Conservation (phyloP, 2,888 invertebrate species). For the Boloria euphrosyne region DNA sequence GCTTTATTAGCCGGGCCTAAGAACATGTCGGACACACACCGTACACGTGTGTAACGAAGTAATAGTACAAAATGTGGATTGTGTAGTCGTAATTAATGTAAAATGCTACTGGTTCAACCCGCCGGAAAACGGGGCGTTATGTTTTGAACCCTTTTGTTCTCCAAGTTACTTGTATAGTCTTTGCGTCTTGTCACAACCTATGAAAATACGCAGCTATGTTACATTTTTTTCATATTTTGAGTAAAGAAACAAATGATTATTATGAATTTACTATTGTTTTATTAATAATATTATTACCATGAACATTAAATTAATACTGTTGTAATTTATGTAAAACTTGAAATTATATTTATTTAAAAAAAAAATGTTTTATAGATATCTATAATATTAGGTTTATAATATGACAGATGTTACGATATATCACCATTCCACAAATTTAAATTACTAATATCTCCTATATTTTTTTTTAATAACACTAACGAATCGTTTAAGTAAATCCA, state of each 20-base stretch:
- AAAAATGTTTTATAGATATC: no score
- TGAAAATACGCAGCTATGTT: not conserved
- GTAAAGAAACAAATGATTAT: not conserved
- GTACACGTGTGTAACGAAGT: slow-evolving; percentile 38
- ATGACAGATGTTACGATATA: no score
- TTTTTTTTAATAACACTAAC: no score
- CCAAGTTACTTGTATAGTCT: slow-evolving; percentile 31
- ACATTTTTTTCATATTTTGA: slow-evolving; percentile 3
- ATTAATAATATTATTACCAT: not conserved
- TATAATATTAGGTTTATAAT: no score
- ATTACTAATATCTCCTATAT: no score
- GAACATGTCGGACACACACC: not conserved
- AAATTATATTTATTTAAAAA: no score
- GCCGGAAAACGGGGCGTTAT: slow-evolving; percentile 50
- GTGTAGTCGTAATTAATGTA: slow-evolving; percentile 68
- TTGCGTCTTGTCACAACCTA: slow-evolving; percentile 23
- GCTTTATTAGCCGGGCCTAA: no score
- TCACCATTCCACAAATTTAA: no score
- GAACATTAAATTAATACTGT: not conserved
- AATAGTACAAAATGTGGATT: slow-evolving; percentile 67
- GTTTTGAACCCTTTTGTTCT: slow-evolving; percentile 42
- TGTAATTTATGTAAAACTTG: no score
- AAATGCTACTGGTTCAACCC: slow-evolving; percentile 61
- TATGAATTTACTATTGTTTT: not conserved
- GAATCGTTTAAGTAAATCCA: no score